phyloP scores from a whole-genome alignment of 2,113 vertebrate genomes.

The Myanophis thanlyinensis region DNA sequence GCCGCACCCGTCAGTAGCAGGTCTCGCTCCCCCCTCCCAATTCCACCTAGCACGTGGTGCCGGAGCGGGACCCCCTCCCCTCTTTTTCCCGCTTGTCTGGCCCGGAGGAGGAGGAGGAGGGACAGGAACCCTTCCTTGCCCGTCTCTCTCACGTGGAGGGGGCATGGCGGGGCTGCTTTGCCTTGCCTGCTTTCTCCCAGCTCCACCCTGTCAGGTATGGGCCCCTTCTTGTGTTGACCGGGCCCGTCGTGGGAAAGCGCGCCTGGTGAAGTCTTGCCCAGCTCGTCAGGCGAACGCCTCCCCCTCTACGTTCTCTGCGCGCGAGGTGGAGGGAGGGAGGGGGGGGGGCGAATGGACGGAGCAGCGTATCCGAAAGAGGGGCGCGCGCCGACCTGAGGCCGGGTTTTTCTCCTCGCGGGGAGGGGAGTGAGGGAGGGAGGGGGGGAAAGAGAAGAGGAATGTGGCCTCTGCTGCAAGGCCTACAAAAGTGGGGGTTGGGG shows the following conservation, averaged over 20 bases:
- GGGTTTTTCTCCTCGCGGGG: background rate
- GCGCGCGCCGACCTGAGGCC: background rate
- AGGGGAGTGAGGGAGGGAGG: too few species aligned
- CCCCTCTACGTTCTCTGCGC: background rate
- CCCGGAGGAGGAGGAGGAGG: background rate
- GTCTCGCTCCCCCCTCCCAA: too few species aligned
- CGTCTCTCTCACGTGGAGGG: too few species aligned
- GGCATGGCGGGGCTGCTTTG: background rate
- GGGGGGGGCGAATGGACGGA: too few species aligned
- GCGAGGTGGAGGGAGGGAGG: accelerated
- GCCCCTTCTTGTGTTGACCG: background rate
- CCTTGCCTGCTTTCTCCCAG: background rate
- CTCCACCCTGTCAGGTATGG: background rate
- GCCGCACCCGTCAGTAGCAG: too few species aligned
- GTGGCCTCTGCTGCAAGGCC: background rate
- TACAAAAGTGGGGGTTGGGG: too few species aligned
- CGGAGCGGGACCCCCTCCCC: background rate
- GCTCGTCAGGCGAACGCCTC: background rate
- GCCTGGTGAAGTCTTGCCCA: background rate
- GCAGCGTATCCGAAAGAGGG: background rate
- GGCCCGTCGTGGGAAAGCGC: background rate
- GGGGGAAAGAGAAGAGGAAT: too few species aligned
- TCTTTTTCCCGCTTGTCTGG: background rate
- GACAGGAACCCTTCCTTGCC: too few species aligned
- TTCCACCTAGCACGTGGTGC: background rate